Percentiles rank a stretch among this genome's conserved stretches.
Conservation (phyloP, 2,797 vertebrate genomes). For the Benthosema pterotum region DNA sequence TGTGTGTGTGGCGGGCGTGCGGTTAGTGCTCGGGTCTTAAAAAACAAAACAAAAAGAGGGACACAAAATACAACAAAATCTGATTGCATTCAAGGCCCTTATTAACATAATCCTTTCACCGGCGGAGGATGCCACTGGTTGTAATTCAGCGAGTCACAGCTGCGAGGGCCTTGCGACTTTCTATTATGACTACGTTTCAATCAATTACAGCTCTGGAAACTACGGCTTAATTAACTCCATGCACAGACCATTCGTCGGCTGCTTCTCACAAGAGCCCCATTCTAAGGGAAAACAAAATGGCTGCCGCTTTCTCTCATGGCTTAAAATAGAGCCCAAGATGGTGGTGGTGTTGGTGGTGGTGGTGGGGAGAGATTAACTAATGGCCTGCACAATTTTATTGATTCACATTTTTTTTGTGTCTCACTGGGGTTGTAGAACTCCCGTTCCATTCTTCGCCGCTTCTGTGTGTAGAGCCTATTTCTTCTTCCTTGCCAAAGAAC, state of each 20-base stretch:
- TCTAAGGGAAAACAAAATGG: constrained; percentile 76
- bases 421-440: constrained; percentile 51
- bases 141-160: constrained; percentile 74
- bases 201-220: constrained; percentile 78
- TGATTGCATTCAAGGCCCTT: constrained; percentile 76
- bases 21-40: neutral
- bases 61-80: constrained; percentile 77
- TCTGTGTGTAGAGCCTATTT: constrained; percentile 25
- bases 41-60: constrained; percentile 64
- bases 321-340: constrained; percentile 69
- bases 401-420: constrained; percentile 64
- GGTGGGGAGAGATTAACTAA: constrained; percentile 64
- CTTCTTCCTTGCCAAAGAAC: constrained; percentile 29
- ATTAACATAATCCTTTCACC: constrained; percentile 79
- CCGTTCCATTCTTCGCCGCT: no score
- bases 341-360: constrained; percentile 74
- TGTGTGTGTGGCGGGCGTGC: neutral
- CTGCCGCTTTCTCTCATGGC: constrained; percentile 64
- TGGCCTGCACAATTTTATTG: constrained; percentile 61
- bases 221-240: constrained; percentile 77
- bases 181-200: constrained; percentile 80
- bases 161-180: constrained; percentile 71
- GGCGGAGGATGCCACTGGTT: constrained; percentile 75
- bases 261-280: constrained; percentile 64
- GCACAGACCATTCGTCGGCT: constrained; percentile 62